A percentile compares a stretch with the other conserved stretches of the same genome.
Evolutionary conservation across 2,797 vertebrate genomes (phyloP).

Genomic region (Staurois parvus): DNA sequence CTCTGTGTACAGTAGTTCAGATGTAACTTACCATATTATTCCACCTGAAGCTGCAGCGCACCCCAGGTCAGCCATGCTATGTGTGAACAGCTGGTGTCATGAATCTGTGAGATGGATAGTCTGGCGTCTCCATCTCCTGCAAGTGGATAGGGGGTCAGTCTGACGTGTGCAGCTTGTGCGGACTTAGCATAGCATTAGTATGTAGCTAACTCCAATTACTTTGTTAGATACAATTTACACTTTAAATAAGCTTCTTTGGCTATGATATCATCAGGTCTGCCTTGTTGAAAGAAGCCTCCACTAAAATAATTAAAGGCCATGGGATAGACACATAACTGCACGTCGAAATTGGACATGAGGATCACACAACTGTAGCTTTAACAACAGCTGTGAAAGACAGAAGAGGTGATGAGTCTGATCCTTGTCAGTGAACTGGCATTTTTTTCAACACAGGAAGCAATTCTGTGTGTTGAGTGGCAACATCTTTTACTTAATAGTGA

Average conservation of each 20-base stretch:
- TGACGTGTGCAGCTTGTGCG: neutral
- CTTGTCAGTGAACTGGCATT: too few relatives aligned
- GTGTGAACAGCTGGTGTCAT: slow-evolving; percentile 47
- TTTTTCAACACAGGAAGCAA: too few relatives aligned
- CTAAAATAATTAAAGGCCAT: neutral
- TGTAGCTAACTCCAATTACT: neutral
- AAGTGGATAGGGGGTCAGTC: slow-evolving; percentile 18
- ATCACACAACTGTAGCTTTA: too few relatives aligned
- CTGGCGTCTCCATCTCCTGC: slow-evolving; percentile 25
- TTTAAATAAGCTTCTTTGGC: neutral
- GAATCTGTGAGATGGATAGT: slow-evolving; percentile 17
- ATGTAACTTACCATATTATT: neutral
- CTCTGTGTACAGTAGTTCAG: neutral
- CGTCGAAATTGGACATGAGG: too few relatives aligned
- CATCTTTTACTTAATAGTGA: too few relatives aligned
- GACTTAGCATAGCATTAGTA: slow-evolving; percentile 27
- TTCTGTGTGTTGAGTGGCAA: too few relatives aligned
- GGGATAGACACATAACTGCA: too few relatives aligned
- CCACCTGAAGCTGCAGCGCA: slow-evolving; percentile 4
- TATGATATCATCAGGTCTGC: too few relatives aligned
- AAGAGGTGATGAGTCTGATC: too few relatives aligned
- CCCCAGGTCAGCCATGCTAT: slow-evolving; percentile 16
- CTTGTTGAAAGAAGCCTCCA: neutral
- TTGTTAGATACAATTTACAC: slow-evolving; percentile 13
- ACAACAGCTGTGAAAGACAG: too few relatives aligned